phyloP scores from a whole-genome alignment of 2,888 invertebrate species.

The Platycheirus rosarum region DNA sequence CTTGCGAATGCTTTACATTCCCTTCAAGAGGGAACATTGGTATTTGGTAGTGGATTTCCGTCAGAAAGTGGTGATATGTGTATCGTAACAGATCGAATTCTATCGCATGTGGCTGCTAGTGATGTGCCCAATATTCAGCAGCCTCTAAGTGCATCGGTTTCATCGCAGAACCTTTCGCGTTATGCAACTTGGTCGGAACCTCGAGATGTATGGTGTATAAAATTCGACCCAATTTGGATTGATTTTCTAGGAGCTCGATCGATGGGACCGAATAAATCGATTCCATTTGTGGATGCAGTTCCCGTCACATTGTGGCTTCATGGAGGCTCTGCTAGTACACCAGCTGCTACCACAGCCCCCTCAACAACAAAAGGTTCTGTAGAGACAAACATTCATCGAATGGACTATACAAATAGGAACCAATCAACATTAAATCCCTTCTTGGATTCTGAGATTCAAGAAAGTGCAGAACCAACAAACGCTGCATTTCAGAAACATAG shows the following conservation, averaged over 20 bases:
- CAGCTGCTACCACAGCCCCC: slow-evolving; percentile 75
- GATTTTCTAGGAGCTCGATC: slow-evolving; percentile 94
- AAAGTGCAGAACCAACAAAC: slow-evolving; percentile 56
- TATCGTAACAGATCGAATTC: slow-evolving; percentile 91
- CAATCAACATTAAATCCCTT: slow-evolving; percentile 79
- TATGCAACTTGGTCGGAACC: slow-evolving; percentile 91
- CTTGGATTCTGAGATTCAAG: slow-evolving; percentile 75
- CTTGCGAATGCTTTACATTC: slow-evolving; percentile 91
- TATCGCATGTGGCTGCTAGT: slow-evolving; percentile 87
- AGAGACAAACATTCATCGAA: slow-evolving; percentile 76
- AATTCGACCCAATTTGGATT: slow-evolving; percentile 95
- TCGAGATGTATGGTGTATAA: slow-evolving; percentile 94
- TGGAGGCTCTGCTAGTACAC: slow-evolving; percentile 75
- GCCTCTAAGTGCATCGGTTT: slow-evolving; percentile 78
- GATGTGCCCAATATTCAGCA: slow-evolving; percentile 80
- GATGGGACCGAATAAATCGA: slow-evolving; percentile 87
- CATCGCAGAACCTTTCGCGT: slow-evolving; percentile 80
- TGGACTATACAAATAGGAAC: slow-evolving; percentile 76
- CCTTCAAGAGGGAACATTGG: slow-evolving; percentile 89
- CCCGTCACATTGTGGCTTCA: slow-evolving; percentile 94
- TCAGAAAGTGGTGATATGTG: slow-evolving; percentile 87
- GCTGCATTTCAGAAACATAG: slow-evolving; percentile 53
- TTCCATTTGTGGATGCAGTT: slow-evolving; percentile 92
- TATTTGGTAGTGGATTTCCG: slow-evolving; percentile 91
- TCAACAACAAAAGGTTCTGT: slow-evolving; percentile 76